Evolutionary conservation across 2,113 vertebrate species (phyloP).

Genomic region (Redunca redunca): DNA sequence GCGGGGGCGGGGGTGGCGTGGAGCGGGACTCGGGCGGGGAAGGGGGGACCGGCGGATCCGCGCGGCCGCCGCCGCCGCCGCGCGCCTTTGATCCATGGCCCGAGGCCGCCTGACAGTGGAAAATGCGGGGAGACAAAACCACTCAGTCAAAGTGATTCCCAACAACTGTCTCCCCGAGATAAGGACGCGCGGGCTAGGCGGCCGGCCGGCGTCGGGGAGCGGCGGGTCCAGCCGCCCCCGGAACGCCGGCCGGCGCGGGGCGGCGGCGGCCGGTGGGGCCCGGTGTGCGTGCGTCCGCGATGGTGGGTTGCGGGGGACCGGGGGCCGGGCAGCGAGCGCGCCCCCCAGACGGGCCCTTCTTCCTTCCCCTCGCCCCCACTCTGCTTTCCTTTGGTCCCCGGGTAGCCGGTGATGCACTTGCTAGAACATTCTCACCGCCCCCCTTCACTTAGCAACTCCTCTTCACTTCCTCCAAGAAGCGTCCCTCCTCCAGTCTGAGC

Average conservation of each 20-base stretch:
- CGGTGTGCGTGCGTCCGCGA: neutral
- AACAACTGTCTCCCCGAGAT: constrained; percentile 99
- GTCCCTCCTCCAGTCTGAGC: no score
- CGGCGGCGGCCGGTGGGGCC: neutral
- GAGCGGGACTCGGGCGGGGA: neutral
- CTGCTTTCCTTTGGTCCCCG: rapidly evolving
- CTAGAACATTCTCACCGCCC: neutral
- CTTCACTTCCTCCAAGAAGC: neutral
- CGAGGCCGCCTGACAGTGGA: constrained; percentile 94
- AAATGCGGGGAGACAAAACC: constrained; percentile 91
- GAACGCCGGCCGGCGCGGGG: neutral
- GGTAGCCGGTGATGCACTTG: neutral
- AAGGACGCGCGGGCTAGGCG: constrained; percentile 86
- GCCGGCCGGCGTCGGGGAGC: constrained; percentile 55
- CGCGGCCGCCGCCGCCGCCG: neutral
- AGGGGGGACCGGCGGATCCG: neutral
- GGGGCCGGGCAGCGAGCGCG: neutral
- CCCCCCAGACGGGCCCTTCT: neutral
- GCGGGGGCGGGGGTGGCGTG: neutral
- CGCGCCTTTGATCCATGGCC: constrained; percentile 99
- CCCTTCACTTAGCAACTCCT: neutral
- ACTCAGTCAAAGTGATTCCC: constrained; percentile 98
- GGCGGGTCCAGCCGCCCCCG: neutral
- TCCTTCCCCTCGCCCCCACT: rapidly evolving
- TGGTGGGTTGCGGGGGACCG: neutral